phyloP scores from a whole-genome alignment of 2,113 vertebrate genomes.

The Entomyzon cyanotis region DNA sequence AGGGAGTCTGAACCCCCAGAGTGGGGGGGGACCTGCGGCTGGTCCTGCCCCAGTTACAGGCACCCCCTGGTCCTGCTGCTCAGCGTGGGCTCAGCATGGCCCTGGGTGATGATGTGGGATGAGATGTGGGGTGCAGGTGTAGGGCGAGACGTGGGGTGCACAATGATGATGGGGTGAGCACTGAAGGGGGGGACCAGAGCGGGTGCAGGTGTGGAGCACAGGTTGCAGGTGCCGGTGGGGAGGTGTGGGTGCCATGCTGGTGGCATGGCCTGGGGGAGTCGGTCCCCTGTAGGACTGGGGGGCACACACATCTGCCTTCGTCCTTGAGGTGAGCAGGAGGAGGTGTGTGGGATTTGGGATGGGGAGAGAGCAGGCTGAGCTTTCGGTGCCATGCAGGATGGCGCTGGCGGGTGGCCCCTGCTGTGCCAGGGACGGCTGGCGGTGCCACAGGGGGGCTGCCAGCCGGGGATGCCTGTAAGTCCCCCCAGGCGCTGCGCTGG shows the following conservation, averaged over 20 bases:
- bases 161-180: rapidly evolving
- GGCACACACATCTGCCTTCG: rapidly evolving
- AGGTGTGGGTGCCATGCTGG: not conserved
- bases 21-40: not conserved
- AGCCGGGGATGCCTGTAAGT: not conserved
- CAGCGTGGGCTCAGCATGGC: rapidly evolving
- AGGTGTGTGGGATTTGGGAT: rapidly evolving
- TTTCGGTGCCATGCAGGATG: rapidly evolving
- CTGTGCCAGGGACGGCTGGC: not conserved
- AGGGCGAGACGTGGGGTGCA: not conserved
- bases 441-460: not conserved
- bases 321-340: not conserved
- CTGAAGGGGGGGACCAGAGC: not conserved
- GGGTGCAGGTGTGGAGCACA: not conserved
- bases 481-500: not conserved
- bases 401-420: rapidly evolving
- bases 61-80: not conserved
- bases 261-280: not conserved
- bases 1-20: not conserved
- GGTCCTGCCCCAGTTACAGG: not conserved
- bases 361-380: not conserved
- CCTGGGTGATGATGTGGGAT: not conserved
- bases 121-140: not conserved
- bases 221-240: not conserved
- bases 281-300: not conserved